A percentile compares a stretch with the other conserved stretches of the same genome.
These are phyloP conservation scores for rat (Rattus norvegicus) DNA, from an alignment of 2,113 vertebrate genomes.

Conservation along the genomic window GRCr8 NC_086021.1:172288501-172289000, in stretches of 20 bases:
- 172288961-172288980: neutral
- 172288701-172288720: neutral
- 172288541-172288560: constrained; percentile 56
- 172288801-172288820: neutral
- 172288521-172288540: constrained; percentile 17
- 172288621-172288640: neutral
- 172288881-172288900: rapidly evolving
- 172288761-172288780: neutral
- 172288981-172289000: neutral
- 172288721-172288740: neutral
- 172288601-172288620: neutral
- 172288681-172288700: too few relatives aligned
- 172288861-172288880: too few relatives aligned
- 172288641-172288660: neutral
- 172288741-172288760: neutral
- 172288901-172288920: neutral
- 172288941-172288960: neutral
- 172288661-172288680: neutral
- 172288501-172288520: neutral
- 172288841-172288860: neutral
- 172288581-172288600: neutral
- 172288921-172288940: neutral
- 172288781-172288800: neutral
- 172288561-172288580: constrained; percentile 20
- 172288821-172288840: neutral